Percentiles rank a stretch among this genome's conserved stretches.
Conservation (phyloP, 2,888 invertebrate genomes). For the Apodemia hepburni region DNA sequence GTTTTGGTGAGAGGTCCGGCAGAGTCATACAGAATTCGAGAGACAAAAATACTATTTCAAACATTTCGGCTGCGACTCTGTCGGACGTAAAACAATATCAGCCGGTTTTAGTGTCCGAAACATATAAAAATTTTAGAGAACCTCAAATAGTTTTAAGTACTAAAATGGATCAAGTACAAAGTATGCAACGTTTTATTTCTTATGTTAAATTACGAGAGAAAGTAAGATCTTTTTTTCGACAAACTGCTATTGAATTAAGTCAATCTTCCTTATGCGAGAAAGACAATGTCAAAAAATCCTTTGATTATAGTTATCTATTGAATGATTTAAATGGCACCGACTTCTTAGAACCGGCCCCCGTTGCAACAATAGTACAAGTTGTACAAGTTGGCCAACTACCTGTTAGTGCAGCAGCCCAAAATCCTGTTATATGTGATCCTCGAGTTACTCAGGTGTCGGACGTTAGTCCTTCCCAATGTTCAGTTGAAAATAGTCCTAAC, state of each 20-base stretch:
- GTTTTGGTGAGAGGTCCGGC: conserved; percentile 81
- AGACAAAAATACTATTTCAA: conserved; percentile 54
- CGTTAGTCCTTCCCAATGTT: conserved; percentile 67
- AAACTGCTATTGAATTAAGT: conserved; percentile 48
- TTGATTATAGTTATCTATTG: conserved; percentile 31
- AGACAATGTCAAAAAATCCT: conserved; percentile 28
- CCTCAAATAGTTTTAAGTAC: conserved; percentile 30
- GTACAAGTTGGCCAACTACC: conserved; percentile 79
- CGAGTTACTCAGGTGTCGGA: conserved; percentile 69
- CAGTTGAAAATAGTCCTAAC: conserved; percentile 55
- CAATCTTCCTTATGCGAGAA: conserved; percentile 41
- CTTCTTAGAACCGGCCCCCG: conserved; percentile 77
- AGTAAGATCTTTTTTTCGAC: conserved; percentile 58
- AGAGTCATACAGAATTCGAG: conserved; percentile 74
- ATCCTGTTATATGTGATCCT: conserved; percentile 69
- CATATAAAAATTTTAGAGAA: conserved; percentile 37
- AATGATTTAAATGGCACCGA: conserved; percentile 80
- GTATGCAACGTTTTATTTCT: conserved; percentile 42
- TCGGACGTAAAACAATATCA: conserved; percentile 79
- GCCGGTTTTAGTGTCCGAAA: conserved; percentile 66
- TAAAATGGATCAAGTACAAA: conserved; percentile 41
- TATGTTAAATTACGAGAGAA: conserved; percentile 53
- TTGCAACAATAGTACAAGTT: conserved; percentile 72
- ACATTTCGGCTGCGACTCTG: conserved; percentile 80
- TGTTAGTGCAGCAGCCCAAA: conserved; percentile 68